A percentile compares a stretch with the other conserved stretches of the same genome.
These are phyloP conservation scores for Coenobita brevimanus DNA, from an alignment of 1,140 invertebrate genomes.

Conservation along the genomic window DNA sequence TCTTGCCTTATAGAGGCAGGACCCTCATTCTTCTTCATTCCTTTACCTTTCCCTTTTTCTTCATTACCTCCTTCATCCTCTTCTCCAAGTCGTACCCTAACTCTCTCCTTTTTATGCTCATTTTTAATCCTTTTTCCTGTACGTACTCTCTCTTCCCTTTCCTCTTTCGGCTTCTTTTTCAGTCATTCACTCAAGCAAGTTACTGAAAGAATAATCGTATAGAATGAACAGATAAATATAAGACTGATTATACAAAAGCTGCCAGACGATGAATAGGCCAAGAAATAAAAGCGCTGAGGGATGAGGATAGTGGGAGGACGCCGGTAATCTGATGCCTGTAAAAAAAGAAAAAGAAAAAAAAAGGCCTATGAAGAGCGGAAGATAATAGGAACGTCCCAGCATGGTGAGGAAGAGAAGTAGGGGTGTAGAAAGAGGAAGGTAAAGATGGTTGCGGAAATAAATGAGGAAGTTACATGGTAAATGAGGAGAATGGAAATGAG, in stretches of 20 bases:
- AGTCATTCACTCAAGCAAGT: neutral
- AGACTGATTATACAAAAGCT: too few relatives aligned
- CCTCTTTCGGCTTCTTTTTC: neutral
- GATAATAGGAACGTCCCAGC: neutral
- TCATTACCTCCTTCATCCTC: neutral
- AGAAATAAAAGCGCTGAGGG: too few relatives aligned
- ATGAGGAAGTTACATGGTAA: neutral
- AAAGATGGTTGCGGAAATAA: neutral
- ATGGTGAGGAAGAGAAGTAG: neutral
- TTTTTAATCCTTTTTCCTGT: neutral
- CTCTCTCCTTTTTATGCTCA: neutral
- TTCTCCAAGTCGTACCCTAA: neutral
- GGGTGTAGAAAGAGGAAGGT: neutral
- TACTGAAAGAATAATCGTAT: too few relatives aligned
- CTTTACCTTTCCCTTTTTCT: neutral
- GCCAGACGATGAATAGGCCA: too few relatives aligned
- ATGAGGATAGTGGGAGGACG: too few relatives aligned
- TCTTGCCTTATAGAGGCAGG: too few relatives aligned
- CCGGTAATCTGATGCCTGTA: too few relatives aligned
- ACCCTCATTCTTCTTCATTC: neutral
- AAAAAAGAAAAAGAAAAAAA: neutral
- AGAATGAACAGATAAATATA: too few relatives aligned
- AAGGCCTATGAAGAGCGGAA: neutral
- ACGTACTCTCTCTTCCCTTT: neutral
- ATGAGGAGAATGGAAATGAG: too few relatives aligned